These are phyloP conservation scores for Cotesia typhae DNA, from an alignment of 1,140 invertebrate genomes.

Conservation along the genomic window DNA sequence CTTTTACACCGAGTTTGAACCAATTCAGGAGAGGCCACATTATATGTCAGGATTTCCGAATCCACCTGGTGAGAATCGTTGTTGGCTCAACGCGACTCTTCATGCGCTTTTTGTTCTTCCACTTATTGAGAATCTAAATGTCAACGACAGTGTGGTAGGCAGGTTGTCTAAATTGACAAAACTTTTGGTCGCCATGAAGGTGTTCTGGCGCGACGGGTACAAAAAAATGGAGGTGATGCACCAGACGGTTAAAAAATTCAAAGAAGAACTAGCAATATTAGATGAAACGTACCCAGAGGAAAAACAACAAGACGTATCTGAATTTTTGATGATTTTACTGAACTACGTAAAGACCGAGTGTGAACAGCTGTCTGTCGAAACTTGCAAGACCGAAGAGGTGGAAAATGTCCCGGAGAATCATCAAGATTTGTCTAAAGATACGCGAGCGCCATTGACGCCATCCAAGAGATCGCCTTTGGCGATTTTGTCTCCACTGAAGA, in stretches of 20 bases:
- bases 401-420: constrained; percentile 50
- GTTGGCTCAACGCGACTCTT: constrained; percentile 56
- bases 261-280: constrained; percentile 49
- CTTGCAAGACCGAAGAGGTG: constrained; percentile 35
- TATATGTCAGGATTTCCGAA: constrained; percentile 56
- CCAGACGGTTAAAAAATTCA: constrained; percentile 50
- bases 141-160: constrained; percentile 39
- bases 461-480: constrained; percentile 44
- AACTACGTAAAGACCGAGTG: constrained; percentile 55
- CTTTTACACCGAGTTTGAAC: background rate
- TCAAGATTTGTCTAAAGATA: constrained; percentile 30
- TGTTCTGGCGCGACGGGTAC: constrained; percentile 48
- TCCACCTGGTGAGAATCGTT: constrained; percentile 57
- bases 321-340: constrained; percentile 57
- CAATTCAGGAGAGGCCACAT: constrained; percentile 35
- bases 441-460: constrained; percentile 32
- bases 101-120: constrained; percentile 55
- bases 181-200: constrained; percentile 45
- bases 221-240: constrained; percentile 44
- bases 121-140: constrained; percentile 42
- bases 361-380: constrained; percentile 38
- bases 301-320: constrained; percentile 58
- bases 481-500: constrained; percentile 41
- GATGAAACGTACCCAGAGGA: constrained; percentile 54
- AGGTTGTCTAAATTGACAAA: constrained; percentile 47